Evolutionary conservation across 2,888 invertebrate genomes (phyloP), one percentile per base, ranked within the genome.

Genomic region (Trichogramma dendrolimi): DNA sequence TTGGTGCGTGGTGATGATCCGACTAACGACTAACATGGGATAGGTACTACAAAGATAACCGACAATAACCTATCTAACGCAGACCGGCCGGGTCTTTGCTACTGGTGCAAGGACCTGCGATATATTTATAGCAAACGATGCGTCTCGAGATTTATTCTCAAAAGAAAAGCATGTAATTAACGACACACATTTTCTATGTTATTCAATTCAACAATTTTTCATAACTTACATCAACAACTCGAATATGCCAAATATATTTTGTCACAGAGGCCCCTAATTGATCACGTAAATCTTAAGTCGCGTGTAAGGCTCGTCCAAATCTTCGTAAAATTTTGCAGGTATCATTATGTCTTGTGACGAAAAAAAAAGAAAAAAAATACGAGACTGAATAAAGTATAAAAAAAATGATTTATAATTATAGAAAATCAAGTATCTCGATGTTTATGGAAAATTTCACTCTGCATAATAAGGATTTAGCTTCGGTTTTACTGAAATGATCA

Each of bases 11-110:
- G 73, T 72, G 73, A 65, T 65, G 65, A 74, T 74, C 72, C 72
- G 70, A 74, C 74, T 74, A 74, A 75, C 74, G 69, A 75, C 74
- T 75, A 75, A 75, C 74, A 73, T 68, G 72, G 71, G 73, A 73
- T 75, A 74, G 74, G 71, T 73, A 73, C 71, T 71, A 70, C 71
- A 70, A 71, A 72, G 72, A 70, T 72, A 72, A 68, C 52, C 73
- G 73, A 75, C 74, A 73, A 74, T 75, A 73, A 75, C 72, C 74
- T 72, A 73, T 73, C 75, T 72, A 71, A 71, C 70, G 72, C 71
- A 72, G 70, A 71, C 68, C 71, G 69, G 69, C 72, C 70, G 70
- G 70, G 70, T 71, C 71, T 71, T 70, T 62, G 60, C 62, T 55
- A 58, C 49, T 62, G 43, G 60, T 61, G 69, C 72, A 72, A 69